A percentile compares a stretch with the other conserved stretches of the same genome.
These are phyloP conservation scores for Eurystomus glaucurus DNA, from an alignment of 2,797 vertebrate genomes.

Conservation along the genomic window DNA sequence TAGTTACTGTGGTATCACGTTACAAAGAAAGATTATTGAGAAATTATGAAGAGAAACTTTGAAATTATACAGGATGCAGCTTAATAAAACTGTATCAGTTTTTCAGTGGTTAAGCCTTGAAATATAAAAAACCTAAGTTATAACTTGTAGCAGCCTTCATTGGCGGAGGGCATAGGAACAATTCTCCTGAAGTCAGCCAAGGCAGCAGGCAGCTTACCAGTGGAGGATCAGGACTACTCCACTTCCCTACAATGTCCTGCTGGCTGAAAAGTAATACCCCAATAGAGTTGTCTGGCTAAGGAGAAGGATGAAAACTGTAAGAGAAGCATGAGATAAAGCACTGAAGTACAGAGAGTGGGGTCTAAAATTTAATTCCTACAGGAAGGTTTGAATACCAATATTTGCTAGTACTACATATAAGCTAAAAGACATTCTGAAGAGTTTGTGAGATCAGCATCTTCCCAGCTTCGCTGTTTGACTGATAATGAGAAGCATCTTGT, in stretches of 20 bases:
- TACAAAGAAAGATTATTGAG: background rate
- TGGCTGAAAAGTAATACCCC: background rate
- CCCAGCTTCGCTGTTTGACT: background rate
- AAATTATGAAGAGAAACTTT: background rate
- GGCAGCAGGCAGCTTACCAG: background rate
- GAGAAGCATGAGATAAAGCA: background rate
- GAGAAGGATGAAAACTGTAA: background rate
- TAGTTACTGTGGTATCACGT: accelerated
- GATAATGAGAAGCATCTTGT: background rate
- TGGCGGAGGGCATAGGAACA: background rate
- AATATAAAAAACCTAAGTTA: background rate
- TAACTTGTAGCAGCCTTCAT: background rate
- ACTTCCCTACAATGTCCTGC: background rate
- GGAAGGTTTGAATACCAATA: background rate
- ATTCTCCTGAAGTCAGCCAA: background rate
- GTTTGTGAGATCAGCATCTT: background rate
- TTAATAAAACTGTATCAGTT: background rate
- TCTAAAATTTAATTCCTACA: background rate
- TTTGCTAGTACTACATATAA: background rate
- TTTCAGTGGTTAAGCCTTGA: background rate
- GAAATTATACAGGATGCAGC: background rate
- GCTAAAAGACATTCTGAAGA: background rate
- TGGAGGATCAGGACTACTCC: background rate
- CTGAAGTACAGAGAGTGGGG: accelerated
- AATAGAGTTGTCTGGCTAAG: background rate